Evolutionary conservation across 2,113 vertebrate species (phyloP).

Genomic region (Tragelaphus strepsiceros): DNA sequence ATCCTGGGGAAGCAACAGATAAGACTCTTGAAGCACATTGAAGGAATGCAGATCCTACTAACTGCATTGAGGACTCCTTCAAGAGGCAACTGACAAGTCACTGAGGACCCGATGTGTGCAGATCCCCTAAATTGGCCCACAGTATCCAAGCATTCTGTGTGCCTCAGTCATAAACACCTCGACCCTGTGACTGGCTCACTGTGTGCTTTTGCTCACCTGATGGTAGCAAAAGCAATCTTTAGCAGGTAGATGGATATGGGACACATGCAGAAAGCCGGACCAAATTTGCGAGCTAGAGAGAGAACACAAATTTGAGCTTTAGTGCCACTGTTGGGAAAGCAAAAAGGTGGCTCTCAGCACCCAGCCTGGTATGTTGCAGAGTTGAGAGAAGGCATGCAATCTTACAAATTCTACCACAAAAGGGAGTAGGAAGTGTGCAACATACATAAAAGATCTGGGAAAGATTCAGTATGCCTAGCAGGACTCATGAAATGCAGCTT

Average conservation of each 20-base stretch:
- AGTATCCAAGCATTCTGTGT: not conserved
- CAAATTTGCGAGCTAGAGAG: not conserved
- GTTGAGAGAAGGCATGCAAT: not conserved
- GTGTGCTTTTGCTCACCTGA: not conserved
- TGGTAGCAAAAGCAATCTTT: not conserved
- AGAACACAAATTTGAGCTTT: not conserved
- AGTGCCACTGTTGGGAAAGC: fast-evolving
- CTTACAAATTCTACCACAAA: not conserved
- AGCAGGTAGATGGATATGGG: not conserved
- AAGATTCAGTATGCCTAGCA: not conserved
- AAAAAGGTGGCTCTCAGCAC: not conserved
- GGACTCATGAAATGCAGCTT: not conserved
- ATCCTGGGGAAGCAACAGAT: not conserved
- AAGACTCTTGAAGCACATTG: not conserved
- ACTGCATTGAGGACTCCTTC: not conserved
- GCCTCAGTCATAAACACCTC: not conserved
- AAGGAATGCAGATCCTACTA: not conserved
- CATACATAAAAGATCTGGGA: not conserved
- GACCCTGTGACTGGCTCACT: not conserved
- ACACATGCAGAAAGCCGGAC: not conserved
- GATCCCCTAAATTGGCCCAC: not conserved
- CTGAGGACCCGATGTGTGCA: fast-evolving
- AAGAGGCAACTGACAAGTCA: not conserved
- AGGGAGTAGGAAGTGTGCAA: not conserved
- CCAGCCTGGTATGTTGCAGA: not conserved